Conservation (phyloP, 2,888 invertebrate genomes). For the Rhopalosiphum nymphaeae region DNA sequence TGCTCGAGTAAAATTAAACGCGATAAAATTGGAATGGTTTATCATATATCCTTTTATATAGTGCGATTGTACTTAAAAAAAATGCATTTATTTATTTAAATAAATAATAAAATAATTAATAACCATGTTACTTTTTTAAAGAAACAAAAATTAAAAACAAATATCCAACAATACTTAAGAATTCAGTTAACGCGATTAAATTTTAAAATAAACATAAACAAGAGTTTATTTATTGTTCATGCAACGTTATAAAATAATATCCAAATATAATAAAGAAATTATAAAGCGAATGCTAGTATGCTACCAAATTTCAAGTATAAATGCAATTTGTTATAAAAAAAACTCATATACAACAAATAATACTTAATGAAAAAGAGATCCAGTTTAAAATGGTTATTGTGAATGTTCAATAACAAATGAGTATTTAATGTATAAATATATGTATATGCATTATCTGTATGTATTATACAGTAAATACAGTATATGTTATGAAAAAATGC, state of each 20-base stretch:
- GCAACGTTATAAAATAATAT: not conserved
- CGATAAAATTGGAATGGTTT: not conserved
- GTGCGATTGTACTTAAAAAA: not conserved
- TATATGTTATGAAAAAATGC: not conserved
- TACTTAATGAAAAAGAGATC: not conserved
- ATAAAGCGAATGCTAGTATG: too few species aligned
- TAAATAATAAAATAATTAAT: not conserved
- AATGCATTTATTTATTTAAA: not conserved
- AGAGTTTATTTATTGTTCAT: not conserved
- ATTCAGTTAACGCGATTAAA: not conserved
- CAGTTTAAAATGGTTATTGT: not conserved
- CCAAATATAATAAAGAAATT: not conserved
- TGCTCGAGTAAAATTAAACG: not conserved
- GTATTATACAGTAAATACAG: not conserved
- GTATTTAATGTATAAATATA: not conserved
- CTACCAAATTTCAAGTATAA: not conserved
- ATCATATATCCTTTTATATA: not conserved
- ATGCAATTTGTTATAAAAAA: not conserved
- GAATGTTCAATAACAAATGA: constrained; percentile 2
- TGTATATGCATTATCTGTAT: not conserved
- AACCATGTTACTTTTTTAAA: not conserved
- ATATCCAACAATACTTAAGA: not conserved
- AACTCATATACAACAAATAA: not conserved
- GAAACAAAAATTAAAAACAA: not conserved
- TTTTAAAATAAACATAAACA: not conserved